Evolutionary conservation across 2,888 invertebrate species (phyloP), one percentile per base, ranked within the genome.

Genomic region (Pristionchus entomophagus): DNA sequence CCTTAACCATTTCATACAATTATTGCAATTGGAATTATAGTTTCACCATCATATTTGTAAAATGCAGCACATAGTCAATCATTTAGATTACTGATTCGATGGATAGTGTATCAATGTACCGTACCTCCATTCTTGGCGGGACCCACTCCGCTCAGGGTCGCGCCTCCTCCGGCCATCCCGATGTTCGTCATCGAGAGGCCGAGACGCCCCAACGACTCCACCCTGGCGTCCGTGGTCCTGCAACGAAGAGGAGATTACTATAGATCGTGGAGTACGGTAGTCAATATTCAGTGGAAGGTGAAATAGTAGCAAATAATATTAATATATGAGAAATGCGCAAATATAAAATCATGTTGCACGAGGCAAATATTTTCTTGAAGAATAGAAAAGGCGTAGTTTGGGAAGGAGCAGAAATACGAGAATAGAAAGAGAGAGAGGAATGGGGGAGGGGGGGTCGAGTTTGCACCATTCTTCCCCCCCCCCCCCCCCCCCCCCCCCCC

Each of bases 401-500:
- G 35, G 19, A 65, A 19, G 65, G 65, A 65, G 65, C 65, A 65
- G 65, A 65, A 10, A 62, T 62, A 62, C 62, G 62, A 62, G 62
- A 35, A 65, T 62, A 62, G 32, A 62, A 35, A 65, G 65, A 65
- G 35, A 65, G 65, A 2, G 12, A 17, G 62, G 12, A 17, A 29
- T 6, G 26, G 62, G 32, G 17, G 32, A 26, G 19, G 32, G 65
- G 19, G 35, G n/a, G n/a, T n/a, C n/a, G n/a, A 65, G 65, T 65
- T 65, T 35, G 32, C 65, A 65, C 35, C 65, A 65, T 65, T 65
- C 65, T 65, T n/a, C n/a, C n/a, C n/a, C n/a, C n/a, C n/a, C 35
- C 65, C 65, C n/a, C 41, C 69, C 73, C 35, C 65, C 65, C n/a
- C 41, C 69, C 73, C 35, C 65, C 65, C n/a, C 41, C 69, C 73